Evolutionary conservation across 2,888 invertebrate genomes (phyloP).

Genomic region (Andrena flavipes): DNA sequence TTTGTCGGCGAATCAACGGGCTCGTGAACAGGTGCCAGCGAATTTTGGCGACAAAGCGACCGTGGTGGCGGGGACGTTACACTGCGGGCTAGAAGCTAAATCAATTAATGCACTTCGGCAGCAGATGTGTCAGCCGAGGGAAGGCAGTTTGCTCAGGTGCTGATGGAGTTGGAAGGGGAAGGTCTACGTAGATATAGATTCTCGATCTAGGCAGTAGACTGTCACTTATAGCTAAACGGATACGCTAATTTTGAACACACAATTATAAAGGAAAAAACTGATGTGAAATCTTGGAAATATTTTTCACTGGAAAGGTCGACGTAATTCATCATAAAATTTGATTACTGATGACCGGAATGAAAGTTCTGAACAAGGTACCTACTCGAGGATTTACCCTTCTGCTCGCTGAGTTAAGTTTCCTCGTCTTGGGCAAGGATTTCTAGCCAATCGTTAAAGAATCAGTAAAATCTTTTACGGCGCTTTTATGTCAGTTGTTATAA

Average conservation of each 20-base stretch:
- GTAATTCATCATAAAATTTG: too few relatives aligned
- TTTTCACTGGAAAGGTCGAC: too few relatives aligned
- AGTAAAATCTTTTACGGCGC: slow-evolving; percentile 23
- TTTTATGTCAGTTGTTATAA: slow-evolving; percentile 7
- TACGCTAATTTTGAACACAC: neutral
- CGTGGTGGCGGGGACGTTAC: neutral
- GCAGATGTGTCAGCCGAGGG: slow-evolving; percentile 8
- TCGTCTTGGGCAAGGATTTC: neutral
- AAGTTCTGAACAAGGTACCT: too few relatives aligned
- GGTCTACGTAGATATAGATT: slow-evolving; percentile 12
- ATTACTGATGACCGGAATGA: too few relatives aligned
- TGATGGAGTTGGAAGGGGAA: slow-evolving; percentile 10
- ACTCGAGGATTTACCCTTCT: too few relatives aligned
- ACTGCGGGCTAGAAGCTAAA: slow-evolving; percentile 15
- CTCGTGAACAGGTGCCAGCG: neutral
- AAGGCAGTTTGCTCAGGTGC: slow-evolving; percentile 23
- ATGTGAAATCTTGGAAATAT: too few relatives aligned
- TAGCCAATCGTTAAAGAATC: slow-evolving; percentile 11
- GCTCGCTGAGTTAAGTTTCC: neutral
- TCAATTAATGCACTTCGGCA: slow-evolving; percentile 36
- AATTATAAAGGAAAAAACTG: neutral
- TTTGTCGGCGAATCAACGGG: neutral
- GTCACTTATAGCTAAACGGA: neutral
- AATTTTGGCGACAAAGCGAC: slow-evolving; percentile 12
- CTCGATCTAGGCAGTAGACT: neutral